These are phyloP conservation scores for Kryphioiulus occultus DNA, from an alignment of 2,888 invertebrate species.

Conservation along the genomic window DNA sequence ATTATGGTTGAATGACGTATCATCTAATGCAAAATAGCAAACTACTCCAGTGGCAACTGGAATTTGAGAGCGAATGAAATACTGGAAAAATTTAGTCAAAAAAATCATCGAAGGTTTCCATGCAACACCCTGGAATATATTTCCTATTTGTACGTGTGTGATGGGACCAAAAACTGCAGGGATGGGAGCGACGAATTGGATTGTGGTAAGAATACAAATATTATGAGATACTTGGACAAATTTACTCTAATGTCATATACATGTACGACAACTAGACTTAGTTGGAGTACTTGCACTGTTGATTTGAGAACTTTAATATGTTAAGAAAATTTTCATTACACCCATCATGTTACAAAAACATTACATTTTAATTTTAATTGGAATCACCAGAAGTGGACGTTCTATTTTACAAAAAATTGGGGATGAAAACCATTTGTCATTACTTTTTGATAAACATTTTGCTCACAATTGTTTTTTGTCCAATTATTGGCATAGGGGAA, in stretches of 20 bases:
- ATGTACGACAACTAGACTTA: neutral
- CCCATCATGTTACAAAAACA: no score
- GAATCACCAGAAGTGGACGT: no score
- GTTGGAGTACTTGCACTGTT: no score
- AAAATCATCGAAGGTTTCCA: slow-evolving; percentile 56
- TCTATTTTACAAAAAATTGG: no score
- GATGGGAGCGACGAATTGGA: slow-evolving; percentile 59
- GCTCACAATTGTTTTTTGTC: no score
- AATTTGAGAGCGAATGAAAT: slow-evolving; percentile 37
- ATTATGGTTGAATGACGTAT: neutral
- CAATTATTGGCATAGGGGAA: no score
- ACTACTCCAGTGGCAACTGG: slow-evolving; percentile 18
- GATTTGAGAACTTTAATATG: no score
- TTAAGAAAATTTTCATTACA: no score
- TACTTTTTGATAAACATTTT: no score
- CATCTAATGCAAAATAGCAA: neutral
- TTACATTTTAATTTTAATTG: no score
- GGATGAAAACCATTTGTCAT: no score
- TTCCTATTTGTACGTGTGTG: slow-evolving; percentile 58
- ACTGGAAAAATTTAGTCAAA: slow-evolving; percentile 3
- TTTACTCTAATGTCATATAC: neutral
- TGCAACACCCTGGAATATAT: slow-evolving; percentile 58
- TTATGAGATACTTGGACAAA: neutral
- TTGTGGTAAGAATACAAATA: slow-evolving; percentile 56
- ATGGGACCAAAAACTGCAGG: slow-evolving; percentile 58